Evolutionary conservation across 2,888 invertebrate genomes (phyloP).

Genomic region (Anthoptus insignis): DNA sequence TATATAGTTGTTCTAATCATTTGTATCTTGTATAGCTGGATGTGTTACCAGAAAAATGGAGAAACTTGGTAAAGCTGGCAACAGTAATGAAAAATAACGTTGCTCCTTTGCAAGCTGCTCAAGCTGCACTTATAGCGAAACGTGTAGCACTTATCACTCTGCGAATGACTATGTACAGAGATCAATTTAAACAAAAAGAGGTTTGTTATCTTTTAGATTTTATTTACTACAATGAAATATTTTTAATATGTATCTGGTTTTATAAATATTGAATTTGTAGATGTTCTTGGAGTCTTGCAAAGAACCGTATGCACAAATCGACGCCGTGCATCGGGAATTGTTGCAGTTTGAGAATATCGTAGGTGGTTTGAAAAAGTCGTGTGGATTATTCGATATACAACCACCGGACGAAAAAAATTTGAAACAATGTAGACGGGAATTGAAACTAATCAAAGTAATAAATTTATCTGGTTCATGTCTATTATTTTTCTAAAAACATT

Average conservation of each 20-base stretch:
- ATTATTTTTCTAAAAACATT: no score
- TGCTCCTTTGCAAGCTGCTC: conserved; percentile 95
- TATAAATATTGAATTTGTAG: conserved; percentile 55
- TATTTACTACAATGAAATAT: no score
- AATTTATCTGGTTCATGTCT: not conserved
- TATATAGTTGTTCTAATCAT: no score
- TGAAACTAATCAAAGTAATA: conserved; percentile 90
- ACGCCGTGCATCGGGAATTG: conserved; percentile 90
- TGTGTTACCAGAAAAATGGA: conserved; percentile 96
- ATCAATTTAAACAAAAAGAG: conserved; percentile 89
- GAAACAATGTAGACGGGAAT: conserved; percentile 91
- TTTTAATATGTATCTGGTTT: not conserved
- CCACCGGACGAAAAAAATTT: conserved; percentile 94
- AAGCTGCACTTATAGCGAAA: conserved; percentile 95
- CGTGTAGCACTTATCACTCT: conserved; percentile 94
- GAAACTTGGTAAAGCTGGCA: conserved; percentile 93
- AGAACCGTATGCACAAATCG: conserved; percentile 90
- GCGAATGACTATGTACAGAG: conserved; percentile 92
- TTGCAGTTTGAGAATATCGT: conserved; percentile 90
- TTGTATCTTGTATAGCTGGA: conserved; percentile 75
- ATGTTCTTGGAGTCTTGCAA: conserved; percentile 89
- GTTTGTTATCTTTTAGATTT: conserved; percentile 50
- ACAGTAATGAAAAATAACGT: conserved; percentile 95
- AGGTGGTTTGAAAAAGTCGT: conserved; percentile 90
- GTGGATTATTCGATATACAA: conserved; percentile 94